Percentiles rank a stretch among this genome's conserved stretches.
Conservation (phyloP, 2,888 invertebrate species). For the Elaeidobius kamerunicus region DNA sequence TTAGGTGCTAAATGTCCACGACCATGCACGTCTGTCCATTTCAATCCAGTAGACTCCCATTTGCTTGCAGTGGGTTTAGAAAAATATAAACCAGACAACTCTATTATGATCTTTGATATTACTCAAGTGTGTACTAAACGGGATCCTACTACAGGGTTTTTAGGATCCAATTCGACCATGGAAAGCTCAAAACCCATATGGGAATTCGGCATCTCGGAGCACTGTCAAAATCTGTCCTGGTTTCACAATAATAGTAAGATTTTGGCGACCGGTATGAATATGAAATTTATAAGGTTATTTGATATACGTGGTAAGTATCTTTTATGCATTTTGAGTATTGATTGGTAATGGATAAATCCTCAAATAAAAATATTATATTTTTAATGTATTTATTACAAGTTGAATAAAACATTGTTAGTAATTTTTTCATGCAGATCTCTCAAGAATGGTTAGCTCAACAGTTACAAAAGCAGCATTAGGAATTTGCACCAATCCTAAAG, state of each 20-base stretch:
- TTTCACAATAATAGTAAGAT: constrained; percentile 69
- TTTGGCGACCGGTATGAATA: constrained; percentile 85
- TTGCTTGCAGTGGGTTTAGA: constrained; percentile 85
- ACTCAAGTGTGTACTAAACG: constrained; percentile 48
- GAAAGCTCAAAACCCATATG: constrained; percentile 61
- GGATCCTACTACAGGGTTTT: constrained; percentile 32
- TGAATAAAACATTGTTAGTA: no score
- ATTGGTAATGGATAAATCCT: constrained; percentile 1
- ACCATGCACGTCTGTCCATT: constrained; percentile 82
- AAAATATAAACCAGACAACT: constrained; percentile 84
- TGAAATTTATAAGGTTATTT: constrained; percentile 82
- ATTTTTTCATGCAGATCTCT: constrained; percentile 70
- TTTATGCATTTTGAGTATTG: constrained; percentile 3
- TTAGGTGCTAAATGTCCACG: constrained; percentile 80
- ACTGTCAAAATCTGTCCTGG: constrained; percentile 84
- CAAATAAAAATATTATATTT: no score
- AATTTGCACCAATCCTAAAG: constrained; percentile 73
- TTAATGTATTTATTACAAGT: no score
- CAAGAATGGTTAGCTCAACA: constrained; percentile 64
- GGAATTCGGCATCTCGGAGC: constrained; percentile 81
- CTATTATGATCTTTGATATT: constrained; percentile 88
- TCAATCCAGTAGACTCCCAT: constrained; percentile 81
- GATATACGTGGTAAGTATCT: constrained; percentile 74
- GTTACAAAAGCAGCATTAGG: constrained; percentile 83
- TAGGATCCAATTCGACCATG: constrained; percentile 44